Evolutionary conservation across 2,113 vertebrate genomes (phyloP).

Genomic region (Benitochromis conjunctus): DNA sequence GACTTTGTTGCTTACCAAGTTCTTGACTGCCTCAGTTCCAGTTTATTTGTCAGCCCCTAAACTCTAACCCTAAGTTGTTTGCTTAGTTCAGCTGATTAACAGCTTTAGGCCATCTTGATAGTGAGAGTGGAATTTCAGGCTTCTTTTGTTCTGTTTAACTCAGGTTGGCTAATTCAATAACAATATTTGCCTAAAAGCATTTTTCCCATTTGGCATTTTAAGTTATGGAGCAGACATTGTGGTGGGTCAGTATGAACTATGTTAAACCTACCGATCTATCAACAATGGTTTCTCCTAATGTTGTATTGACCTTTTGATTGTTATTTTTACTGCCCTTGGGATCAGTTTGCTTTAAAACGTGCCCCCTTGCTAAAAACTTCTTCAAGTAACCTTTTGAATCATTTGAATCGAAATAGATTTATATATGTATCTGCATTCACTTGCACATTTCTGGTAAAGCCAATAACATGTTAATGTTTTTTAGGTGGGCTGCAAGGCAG

Average conservation of each 20-base stretch:
- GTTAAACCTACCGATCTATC: not conserved
- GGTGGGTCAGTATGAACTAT: not conserved
- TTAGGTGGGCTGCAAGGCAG: constrained; percentile 86
- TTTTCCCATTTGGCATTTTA: rapidly evolving
- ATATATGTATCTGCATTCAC: not conserved
- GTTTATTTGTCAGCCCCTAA: not conserved
- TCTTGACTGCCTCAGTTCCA: not conserved
- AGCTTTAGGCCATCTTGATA: not conserved
- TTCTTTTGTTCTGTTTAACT: not conserved
- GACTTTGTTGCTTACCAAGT: not conserved
- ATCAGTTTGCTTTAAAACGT: not conserved
- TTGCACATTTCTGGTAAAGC: not conserved
- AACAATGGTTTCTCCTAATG: not conserved
- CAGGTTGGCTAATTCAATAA: not conserved
- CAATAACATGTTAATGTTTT: not conserved
- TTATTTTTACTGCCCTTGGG: not conserved
- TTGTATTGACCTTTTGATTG: not conserved
- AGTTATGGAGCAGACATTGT: not conserved
- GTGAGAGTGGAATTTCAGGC: not conserved
- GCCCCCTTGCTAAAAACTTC: not conserved
- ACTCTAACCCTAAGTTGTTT: not conserved
- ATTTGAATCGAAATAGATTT: not conserved
- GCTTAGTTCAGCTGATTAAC: not conserved
- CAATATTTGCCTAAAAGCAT: not conserved
- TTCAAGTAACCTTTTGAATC: not conserved